Percentiles rank a stretch among this genome's conserved stretches.
phyloP scores from a whole-genome alignment of 2,888 invertebrate species.

The Heterodera filipjevi region DNA sequence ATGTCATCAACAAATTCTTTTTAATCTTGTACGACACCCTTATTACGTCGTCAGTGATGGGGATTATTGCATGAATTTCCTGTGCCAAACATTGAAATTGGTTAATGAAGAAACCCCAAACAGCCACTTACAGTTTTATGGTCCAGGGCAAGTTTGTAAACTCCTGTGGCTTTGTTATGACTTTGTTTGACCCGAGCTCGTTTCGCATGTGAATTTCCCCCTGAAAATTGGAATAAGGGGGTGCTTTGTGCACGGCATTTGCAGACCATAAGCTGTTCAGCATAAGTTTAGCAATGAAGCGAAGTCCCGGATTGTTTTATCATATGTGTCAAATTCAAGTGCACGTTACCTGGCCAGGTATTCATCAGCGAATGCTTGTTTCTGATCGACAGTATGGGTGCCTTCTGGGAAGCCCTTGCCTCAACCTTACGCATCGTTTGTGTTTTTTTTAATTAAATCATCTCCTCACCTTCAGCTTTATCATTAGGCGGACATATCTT shows the following conservation, averaged over 20 bases:
- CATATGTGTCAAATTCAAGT: neutral
- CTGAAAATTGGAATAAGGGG: neutral
- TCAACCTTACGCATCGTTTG: neutral
- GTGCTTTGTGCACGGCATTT: too few species aligned
- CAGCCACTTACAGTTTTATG: neutral
- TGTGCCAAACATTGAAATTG: neutral
- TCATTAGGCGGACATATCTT: neutral
- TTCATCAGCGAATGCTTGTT: neutral
- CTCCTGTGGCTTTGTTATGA: neutral
- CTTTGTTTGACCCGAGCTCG: neutral
- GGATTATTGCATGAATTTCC: conserved; percentile 9
- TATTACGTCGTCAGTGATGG: neutral
- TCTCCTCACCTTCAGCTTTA: neutral
- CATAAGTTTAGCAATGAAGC: conserved; percentile 2
- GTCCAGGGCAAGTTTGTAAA: conserved; percentile 11
- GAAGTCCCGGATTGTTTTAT: neutral
- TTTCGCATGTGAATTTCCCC: conserved; percentile 31
- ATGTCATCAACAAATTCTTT: conserved; percentile 21
- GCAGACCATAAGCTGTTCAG: conserved; percentile 13
- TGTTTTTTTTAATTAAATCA: neutral
- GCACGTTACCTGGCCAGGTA: neutral
- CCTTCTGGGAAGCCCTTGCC: neutral
- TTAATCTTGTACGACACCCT: neutral
- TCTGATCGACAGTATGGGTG: neutral
- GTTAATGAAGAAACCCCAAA: too few species aligned